These are phyloP conservation scores for Drosophila kuntzei DNA, from an alignment of 2,888 invertebrate species.

Conservation along the genomic window DNA sequence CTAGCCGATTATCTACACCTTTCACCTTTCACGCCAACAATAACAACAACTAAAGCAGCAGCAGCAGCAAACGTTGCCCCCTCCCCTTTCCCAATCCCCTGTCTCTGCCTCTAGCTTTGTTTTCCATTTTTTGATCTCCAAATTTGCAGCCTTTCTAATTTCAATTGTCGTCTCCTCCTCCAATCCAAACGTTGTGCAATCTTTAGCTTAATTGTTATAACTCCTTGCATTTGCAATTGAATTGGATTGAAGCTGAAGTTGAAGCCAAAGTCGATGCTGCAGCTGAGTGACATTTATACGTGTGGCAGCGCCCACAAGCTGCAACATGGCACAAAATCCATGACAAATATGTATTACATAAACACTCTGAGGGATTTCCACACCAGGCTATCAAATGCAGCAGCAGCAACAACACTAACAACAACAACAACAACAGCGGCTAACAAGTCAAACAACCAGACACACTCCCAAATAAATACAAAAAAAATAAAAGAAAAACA, in stretches of 20 bases:
- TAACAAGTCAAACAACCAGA: constrained; percentile 53
- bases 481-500: constrained; percentile 49
- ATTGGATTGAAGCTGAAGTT: constrained; percentile 10
- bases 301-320: constrained; percentile 67
- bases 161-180: constrained; percentile 67
- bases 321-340: constrained; percentile 44
- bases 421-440: constrained; percentile 19
- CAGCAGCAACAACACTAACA: constrained; percentile 30
- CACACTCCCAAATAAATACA: constrained; percentile 39
- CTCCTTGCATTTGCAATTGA: constrained; percentile 18
- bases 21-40: constrained; percentile 70
- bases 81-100: constrained; percentile 6
- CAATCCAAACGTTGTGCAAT: constrained; percentile 48
- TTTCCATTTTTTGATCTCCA: constrained; percentile 51
- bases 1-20: constrained; percentile 73
- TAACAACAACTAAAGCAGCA: constrained; percentile 33
- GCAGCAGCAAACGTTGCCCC: constrained; percentile 16
- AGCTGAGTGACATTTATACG: constrained; percentile 46
- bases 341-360: constrained; percentile 72
- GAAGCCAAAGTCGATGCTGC: constrained; percentile 8
- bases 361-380: constrained; percentile 75
- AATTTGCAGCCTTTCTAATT: constrained; percentile 77
- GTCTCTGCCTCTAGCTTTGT: constrained; percentile 42
- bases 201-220: constrained; percentile 29
- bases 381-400: constrained; percentile 44